Evolutionary conservation across 2,888 invertebrate species (phyloP).

Genomic region (Tillus elongatus): DNA sequence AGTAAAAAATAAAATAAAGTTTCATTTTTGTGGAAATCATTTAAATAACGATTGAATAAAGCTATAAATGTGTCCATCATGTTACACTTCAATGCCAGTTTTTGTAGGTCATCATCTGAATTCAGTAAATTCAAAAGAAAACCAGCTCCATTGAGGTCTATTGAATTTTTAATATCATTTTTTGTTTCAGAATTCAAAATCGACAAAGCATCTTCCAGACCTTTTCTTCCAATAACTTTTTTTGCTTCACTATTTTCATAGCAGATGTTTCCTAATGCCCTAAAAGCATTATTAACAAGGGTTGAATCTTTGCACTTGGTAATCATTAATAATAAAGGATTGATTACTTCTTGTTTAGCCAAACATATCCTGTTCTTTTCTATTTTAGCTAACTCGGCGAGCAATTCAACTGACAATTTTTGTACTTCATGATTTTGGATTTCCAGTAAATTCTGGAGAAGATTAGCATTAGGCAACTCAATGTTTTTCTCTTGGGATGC

Average conservation of each 20-base stretch:
- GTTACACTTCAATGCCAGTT: slow-evolving; percentile 48
- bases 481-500: slow-evolving; percentile 43
- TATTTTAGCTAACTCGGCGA: slow-evolving; percentile 75
- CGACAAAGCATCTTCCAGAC: slow-evolving; percentile 30
- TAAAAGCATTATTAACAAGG: slow-evolving; percentile 65
- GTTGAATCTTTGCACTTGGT: slow-evolving; percentile 45
- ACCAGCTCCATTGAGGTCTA: slow-evolving; percentile 56
- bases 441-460: slow-evolving; percentile 39
- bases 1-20: slow-evolving; percentile 49
- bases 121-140: slow-evolving; percentile 71
- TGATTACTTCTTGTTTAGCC: slow-evolving; percentile 52
- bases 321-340: slow-evolving; percentile 49
- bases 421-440: slow-evolving; percentile 45
- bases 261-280: slow-evolving; percentile 82
- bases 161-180: slow-evolving; percentile 22
- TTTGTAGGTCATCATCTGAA: slow-evolving; percentile 59
- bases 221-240: slow-evolving; percentile 40
- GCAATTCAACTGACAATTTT: slow-evolving; percentile 55
- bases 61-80: slow-evolving; percentile 47
- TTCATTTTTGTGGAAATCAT: slow-evolving; percentile 48
- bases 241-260: slow-evolving; percentile 72
- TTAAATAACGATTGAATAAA: slow-evolving; percentile 45
- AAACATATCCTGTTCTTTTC: slow-evolving; percentile 65
- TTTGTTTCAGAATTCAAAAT: slow-evolving; percentile 18
- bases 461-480: slow-evolving; percentile 43